Base-by-base conservation (phyloP, 2,888 invertebrate genomes). In the Megalurothrips usitatus region DNA sequence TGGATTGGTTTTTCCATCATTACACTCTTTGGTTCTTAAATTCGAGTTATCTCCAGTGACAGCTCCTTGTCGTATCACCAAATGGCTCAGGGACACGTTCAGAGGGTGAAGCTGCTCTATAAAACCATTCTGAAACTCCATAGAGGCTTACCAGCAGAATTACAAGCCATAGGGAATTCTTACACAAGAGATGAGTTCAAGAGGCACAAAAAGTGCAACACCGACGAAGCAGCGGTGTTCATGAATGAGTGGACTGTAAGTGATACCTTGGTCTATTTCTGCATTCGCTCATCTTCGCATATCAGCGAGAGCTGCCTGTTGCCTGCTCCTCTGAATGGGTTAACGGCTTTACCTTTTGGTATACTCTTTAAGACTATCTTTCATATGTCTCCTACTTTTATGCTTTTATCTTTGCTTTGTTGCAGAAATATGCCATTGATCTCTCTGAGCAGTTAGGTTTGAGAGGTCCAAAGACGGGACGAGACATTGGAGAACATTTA, bases 191-290 rank as follows among this genome's bases (percentile, higher is more conserved):
- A 94, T 83, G 96, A 98, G 87, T 98, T 98, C 86, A 92, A 92
- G 85, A 88, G 95, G 79, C 97, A 97, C 86, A 94, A 94, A 85
- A 90, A 89, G 14, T 94, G 94, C 84, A 91, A 90, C 81, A 88
- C 90, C 0, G 88, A 89, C 78, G 94, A 96, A 86, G 91, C 94
- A 0, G 88, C 89, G 19, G 89, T 93, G 81, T 98, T 98, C 86
- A 90, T 97, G 87, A 91, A 90, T 47, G 97, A 96, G 88, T 98
- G 97, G 97, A 93, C 94, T 80, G 97, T 95, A 87, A 88, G 90
- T 86, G 83, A 49, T 47, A 23, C 78, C 47, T n/a, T n/a, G 28
- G 28, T 26, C 11, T 81, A 11, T 28, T 43, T 63, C 23, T 19
- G 79, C 79, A 47, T 79, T 47, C 48, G 2, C 8, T 28, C 28